Evolutionary conservation across 2,113 vertebrate genomes (phyloP), one percentile per base, ranked within the genome.

Genomic region (Arizona elegans): DNA sequence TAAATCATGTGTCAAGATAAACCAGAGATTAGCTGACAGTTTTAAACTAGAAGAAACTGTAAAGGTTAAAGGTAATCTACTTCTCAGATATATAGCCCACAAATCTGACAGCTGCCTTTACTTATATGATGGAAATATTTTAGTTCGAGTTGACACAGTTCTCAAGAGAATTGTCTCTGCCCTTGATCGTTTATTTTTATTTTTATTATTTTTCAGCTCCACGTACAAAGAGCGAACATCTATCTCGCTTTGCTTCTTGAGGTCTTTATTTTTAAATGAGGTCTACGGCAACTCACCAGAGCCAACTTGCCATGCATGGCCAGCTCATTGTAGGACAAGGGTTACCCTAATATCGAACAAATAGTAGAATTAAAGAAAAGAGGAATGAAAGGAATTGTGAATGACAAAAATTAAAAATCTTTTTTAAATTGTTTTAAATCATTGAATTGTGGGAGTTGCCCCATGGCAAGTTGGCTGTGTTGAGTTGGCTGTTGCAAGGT

Each of bases 11-110:
- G 54, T 59, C 88, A 54, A 59, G 52, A 70, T 70, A 90, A 90
- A 21, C 26, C 59, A 90, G 23, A 70, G 89, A 62, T 70, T 90
- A 52, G n/a, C 26, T 90, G 89, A 70, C 59, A 53, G 43, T 15
- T 90, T 90, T 70, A 70, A 90, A 90, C 38, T 4, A n/a, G 29
- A 50, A 65, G 59, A n/a, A 47, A 43, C 50, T 90, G 17, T 70
- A 59, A 90, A 90, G 89, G 59, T 90, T 70, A 90, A 90, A 70
- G 89, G 65, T 90, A 90, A 90, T 65, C 47, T 33, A 47, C 59
- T 70, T 90, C 58, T 90, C 59, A 33, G 59, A 53, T 50, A 29
- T 33, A 65, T 53, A 50, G 59, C 26, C n/a, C 15, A 23, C 29
- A 53, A 56, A 53, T 90, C 88, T 89, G 88, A 89, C 54, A 89